Conservation (phyloP, 2,113 vertebrate genomes). For the Turnix velox region DNA sequence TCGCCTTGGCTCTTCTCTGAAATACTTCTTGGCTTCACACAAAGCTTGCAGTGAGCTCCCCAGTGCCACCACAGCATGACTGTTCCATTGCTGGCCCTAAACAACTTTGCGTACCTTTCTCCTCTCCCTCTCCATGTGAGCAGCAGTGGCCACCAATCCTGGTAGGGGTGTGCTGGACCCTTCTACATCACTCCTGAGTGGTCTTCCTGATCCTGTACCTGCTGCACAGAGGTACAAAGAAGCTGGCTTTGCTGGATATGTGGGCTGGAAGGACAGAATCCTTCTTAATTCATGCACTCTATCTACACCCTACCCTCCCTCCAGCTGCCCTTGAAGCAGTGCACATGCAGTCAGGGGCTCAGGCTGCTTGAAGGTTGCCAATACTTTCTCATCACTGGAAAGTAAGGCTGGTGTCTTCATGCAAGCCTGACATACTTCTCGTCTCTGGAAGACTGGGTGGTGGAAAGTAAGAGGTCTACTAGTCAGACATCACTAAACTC, state of each 20-base stretch:
- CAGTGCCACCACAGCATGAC: accelerated
- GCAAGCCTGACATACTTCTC: not conserved
- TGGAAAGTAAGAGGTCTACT: not conserved
- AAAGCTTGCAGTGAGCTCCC: not conserved
- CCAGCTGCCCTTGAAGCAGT: accelerated
- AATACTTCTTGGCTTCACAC: accelerated
- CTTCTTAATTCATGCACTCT: accelerated
- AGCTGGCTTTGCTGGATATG: accelerated
- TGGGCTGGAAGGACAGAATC: accelerated
- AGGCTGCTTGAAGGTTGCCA: not conserved
- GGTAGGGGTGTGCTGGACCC: accelerated
- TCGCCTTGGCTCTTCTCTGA: accelerated
- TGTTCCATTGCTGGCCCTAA: accelerated
- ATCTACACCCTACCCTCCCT: too few species aligned
- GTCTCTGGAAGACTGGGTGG: not conserved
- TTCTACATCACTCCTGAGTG: accelerated
- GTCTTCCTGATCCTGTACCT: accelerated
- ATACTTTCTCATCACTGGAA: accelerated
- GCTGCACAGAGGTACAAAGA: accelerated
- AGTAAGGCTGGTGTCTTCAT: accelerated
- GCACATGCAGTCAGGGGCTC: accelerated
- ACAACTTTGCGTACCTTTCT: accelerated
- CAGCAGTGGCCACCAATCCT: accelerated
- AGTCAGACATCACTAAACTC: not conserved
- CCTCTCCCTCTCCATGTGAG: accelerated